A percentile compares a stretch with the other conserved stretches of the same genome.
phyloP scores from a whole-genome alignment of 2,797 vertebrate species.

The Enteromius fasciolatus region DNA sequence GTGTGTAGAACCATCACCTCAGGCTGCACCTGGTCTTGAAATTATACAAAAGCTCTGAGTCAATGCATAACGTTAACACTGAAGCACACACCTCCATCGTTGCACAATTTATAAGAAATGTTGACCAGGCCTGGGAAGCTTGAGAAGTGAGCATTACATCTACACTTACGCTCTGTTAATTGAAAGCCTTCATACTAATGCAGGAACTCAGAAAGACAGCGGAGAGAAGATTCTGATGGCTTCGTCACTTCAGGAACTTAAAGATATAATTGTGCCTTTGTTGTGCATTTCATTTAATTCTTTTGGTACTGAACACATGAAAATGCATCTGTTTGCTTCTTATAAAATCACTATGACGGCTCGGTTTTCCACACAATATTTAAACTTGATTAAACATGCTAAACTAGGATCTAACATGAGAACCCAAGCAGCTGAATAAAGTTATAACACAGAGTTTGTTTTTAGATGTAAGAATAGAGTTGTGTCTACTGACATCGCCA shows the following conservation, averaged over 20 bases:
- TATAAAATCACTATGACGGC: not conserved
- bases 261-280: not conserved
- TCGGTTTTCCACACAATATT: not conserved
- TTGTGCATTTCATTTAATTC: not conserved
- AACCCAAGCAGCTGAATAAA: conserved; percentile 11
- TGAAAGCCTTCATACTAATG: conserved; percentile 1
- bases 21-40: conserved; percentile 27
- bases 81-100: conserved; percentile 2
- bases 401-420: conserved; percentile 1
- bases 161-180: conserved; percentile 9
- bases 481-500: conserved; percentile 44
- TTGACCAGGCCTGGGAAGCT: not conserved
- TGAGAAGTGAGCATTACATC: not conserved
- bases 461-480: conserved; percentile 62
- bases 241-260: not conserved
- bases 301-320: not conserved
- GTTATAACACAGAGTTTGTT: conserved; percentile 58
- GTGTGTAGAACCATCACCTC: not conserved
- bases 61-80: conserved; percentile 31
- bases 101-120: not conserved
- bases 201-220: not conserved
- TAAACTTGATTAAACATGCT: not conserved
- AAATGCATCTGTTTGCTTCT: not conserved
- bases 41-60: conserved; percentile 32
- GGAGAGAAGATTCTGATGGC: not conserved